phyloP scores from a whole-genome alignment of 2,888 invertebrate species.

The Amphipyra berbera region DNA sequence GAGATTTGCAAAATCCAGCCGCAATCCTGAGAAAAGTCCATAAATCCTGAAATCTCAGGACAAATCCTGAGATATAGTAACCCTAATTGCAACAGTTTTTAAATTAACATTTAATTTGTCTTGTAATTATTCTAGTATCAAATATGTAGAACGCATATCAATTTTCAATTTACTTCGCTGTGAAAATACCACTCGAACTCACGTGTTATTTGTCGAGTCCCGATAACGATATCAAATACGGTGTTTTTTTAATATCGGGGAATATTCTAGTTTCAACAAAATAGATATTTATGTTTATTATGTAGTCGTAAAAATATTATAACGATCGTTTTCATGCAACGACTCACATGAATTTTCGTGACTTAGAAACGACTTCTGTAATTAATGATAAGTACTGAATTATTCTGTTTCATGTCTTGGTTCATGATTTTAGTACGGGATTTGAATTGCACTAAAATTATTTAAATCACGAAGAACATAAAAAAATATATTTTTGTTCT shows the following conservation, averaged over 20 bases:
- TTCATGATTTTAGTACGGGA: not conserved
- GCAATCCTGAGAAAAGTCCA: no score
- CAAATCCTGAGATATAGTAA: no score
- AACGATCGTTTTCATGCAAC: constrained; percentile 14
- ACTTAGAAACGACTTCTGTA: not conserved
- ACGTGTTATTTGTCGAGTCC: constrained; percentile 34
- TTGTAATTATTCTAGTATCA: constrained; percentile 41
- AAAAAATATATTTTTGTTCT: not conserved
- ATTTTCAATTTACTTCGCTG: constrained; percentile 30
- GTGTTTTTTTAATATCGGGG: constrained; percentile 16
- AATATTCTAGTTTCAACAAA: constrained; percentile 7
- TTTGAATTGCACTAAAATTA: constrained; percentile 4
- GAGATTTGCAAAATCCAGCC: no score
- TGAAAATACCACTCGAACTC: constrained; percentile 37
- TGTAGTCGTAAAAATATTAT: constrained; percentile 11
- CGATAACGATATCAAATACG: constrained; percentile 40
- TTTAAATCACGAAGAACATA: not conserved
- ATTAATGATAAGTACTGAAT: constrained; percentile 6
- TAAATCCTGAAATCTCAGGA: no score
- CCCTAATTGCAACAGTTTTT: constrained; percentile 51
- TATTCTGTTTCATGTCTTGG: constrained; percentile 8
- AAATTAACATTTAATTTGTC: constrained; percentile 46
- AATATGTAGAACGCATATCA: constrained; percentile 3
- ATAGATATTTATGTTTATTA: not conserved
- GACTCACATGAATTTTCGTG: constrained; percentile 21